phyloP scores from a whole-genome alignment of 2,888 invertebrate species.

The Coelopa pilipes region DNA sequence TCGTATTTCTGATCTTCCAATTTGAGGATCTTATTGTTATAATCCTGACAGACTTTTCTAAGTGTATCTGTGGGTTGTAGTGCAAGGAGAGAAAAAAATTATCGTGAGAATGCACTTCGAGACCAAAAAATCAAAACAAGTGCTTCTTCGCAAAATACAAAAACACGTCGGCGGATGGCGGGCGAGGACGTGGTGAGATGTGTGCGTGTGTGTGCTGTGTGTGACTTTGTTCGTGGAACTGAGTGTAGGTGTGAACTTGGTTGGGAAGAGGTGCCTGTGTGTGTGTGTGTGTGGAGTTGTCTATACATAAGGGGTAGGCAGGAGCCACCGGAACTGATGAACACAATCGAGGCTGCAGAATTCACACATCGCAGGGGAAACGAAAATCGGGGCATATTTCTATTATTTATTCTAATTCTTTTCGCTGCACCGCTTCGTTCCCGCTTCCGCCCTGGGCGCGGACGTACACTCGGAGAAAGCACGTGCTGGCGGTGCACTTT shows the following conservation, averaged over 20 bases:
- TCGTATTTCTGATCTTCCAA: constrained; percentile 86
- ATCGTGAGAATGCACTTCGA: constrained; percentile 33
- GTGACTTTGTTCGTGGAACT: neutral
- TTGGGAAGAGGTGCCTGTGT: constrained; percentile 32
- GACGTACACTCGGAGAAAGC: no score
- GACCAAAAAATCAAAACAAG: constrained; percentile 4
- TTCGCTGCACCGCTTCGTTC: neutral
- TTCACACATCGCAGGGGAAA: no score
- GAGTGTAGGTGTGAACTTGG: constrained; percentile 34
- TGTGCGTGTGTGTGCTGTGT: neutral
- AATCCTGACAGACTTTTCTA: constrained; percentile 62
- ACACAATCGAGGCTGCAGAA: no score
- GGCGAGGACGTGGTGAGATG: neutral
- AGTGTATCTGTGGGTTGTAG: constrained; percentile 59
- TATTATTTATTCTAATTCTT: neutral
- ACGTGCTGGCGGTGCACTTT: no score
- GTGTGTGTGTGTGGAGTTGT: constrained; percentile 10
- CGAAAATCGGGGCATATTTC: neutral
- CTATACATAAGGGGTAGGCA: neutral
- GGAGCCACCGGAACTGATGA: no score
- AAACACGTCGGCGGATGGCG: neutral
- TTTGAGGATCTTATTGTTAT: constrained; percentile 63
- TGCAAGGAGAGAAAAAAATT: constrained; percentile 42
- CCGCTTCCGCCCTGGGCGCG: no score
- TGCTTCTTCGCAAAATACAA: constrained; percentile 12